phyloP scores from a whole-genome alignment of 2,888 invertebrate genomes.

The Atethmia centrago region DNA sequence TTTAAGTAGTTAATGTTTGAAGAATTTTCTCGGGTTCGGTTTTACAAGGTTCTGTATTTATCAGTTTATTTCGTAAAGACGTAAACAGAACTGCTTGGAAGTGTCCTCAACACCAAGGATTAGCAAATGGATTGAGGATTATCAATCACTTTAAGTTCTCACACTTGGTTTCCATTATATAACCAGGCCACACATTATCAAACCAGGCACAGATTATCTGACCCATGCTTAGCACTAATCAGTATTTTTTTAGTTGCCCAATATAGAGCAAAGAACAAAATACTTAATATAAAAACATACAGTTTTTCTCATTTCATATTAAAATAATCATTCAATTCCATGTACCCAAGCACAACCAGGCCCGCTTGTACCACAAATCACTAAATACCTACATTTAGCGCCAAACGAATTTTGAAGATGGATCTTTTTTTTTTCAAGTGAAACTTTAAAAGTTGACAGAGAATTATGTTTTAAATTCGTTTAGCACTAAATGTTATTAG shows the following conservation, averaged over 20 bases:
- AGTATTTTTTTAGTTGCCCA: no score
- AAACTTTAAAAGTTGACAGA: not conserved
- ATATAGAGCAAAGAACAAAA: no score
- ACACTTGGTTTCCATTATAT: no score
- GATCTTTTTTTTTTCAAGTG: not conserved
- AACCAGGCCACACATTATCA: no score
- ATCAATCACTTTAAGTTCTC: not conserved
- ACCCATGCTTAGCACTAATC: no score
- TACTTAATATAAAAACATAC: no score
- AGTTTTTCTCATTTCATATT: not conserved
- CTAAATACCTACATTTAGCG: not conserved
- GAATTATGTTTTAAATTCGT: not conserved
- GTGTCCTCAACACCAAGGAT: not conserved
- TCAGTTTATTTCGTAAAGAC: not conserved
- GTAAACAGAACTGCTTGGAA: not conserved
- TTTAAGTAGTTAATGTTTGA: conserved; percentile 11
- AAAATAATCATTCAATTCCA: not conserved
- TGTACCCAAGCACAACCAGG: conserved; percentile 6
- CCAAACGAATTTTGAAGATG: not conserved
- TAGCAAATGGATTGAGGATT: not conserved
- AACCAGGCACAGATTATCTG: no score
- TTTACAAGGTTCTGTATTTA: not conserved
- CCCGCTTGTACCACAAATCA: not conserved
- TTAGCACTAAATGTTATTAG: not conserved
- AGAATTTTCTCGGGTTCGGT: not conserved